A percentile compares a stretch with the other conserved stretches of the same genome.
Conservation (phyloP, 2,113 vertebrate genomes). For the Sminthopsis crassicaudata region DNA sequence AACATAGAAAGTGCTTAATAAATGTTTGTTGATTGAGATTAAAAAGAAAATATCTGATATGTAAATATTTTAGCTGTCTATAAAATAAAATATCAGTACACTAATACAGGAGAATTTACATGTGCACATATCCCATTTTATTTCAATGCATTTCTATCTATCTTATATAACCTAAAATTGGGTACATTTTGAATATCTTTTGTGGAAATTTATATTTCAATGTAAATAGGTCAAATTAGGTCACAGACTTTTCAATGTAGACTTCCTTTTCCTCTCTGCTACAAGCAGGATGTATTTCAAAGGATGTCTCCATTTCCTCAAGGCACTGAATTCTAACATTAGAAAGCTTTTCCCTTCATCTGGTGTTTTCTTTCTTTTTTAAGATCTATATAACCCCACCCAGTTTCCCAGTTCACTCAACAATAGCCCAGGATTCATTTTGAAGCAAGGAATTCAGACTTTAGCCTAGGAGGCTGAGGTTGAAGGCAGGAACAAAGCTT, state of each 20-base stretch:
- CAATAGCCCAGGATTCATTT: slow-evolving; percentile 62
- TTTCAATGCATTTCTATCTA: slow-evolving; percentile 20
- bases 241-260: slow-evolving; percentile 25
- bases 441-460: slow-evolving; percentile 39
- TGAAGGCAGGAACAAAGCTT: background rate
- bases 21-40: background rate
- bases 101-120: background rate
- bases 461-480: background rate
- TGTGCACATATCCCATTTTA: background rate
- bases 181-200: slow-evolving; percentile 28
- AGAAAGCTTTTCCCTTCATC: slow-evolving; percentile 18
- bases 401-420: slow-evolving; percentile 25
- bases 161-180: background rate
- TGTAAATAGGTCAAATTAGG: slow-evolving; percentile 40
- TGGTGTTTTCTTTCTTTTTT: slow-evolving; percentile 42
- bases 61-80: background rate
- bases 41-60: background rate
- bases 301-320: background rate
- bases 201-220: slow-evolving; percentile 10
- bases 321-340: background rate
- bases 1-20: background rate
- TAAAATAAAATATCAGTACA: background rate
- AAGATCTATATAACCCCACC: background rate
- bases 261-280: slow-evolving; percentile 27
- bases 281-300: slow-evolving; percentile 28